Evolutionary conservation across 2,113 vertebrate genomes (phyloP), one percentile per base, ranked within the genome.

Genomic region (Numida meleagris): DNA sequence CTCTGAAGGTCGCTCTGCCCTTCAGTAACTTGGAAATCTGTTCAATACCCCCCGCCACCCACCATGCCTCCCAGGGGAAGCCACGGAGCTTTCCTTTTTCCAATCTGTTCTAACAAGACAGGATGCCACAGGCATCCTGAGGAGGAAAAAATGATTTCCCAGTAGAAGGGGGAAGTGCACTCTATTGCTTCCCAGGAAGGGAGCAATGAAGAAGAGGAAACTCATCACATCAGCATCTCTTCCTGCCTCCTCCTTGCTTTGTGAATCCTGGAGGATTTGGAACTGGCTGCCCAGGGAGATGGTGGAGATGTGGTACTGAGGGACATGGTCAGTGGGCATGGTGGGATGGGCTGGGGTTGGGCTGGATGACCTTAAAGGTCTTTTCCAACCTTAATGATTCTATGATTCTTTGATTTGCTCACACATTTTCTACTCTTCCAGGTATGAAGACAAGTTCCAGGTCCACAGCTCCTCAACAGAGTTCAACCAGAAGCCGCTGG

Each of bases 371-470:
- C 31, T 57, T 12, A 31, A 31, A 31, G 31, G 31, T 57, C 31
- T 57, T 57, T 57, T 19, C 31, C 53, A 57, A 33, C 29, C 31
- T 10, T 57, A 18, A 19, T 19, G 31, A 57, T 33, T 55, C 53
- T 31, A 31, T 12, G 51, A 29, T 53, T 53, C 51, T 29, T 53
- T 31, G 51, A 31, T 29, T 29, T 57, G 55, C 55, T 57, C 17
- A 57, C 55, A 53, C 27, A 19, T 24, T 33, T 51, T 84, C 55
- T 70, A 77, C 68, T 90, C 59, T 43, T 45, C 38, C 97, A 99
- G 99, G 91, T 99, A 98, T 5, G 98, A 99, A 80, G 99, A 99
- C 0, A 97, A 98, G 0, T 98, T 99, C 96, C 97, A 98, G 94
- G 97, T 98, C 96, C 98, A 99, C 67, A 98, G 98, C 4, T 97